Percentiles rank a stretch among this genome's conserved stretches.
These are phyloP conservation scores for Lateolabrax maculatus DNA, from an alignment of 2,797 vertebrate genomes.

Conservation along the genomic window DNA sequence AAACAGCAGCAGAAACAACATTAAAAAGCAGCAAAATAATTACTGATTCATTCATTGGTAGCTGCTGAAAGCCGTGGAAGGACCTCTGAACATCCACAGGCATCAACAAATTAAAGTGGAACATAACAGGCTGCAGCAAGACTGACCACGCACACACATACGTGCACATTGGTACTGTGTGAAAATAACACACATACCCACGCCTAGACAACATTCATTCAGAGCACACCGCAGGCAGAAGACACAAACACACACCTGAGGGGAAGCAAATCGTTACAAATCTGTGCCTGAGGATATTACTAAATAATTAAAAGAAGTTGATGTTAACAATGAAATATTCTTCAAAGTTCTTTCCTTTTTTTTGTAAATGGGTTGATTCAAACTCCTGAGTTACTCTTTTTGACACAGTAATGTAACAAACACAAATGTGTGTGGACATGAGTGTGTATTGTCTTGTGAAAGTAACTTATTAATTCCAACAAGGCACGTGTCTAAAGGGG, in stretches of 20 bases:
- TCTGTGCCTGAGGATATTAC: constrained; percentile 10
- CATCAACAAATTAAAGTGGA: constrained; percentile 45
- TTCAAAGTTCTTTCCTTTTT: background rate
- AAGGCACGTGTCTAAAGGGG: too few relatives aligned
- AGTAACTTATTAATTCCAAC: too few relatives aligned
- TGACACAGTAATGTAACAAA: background rate
- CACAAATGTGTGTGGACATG: background rate
- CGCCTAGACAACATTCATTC: background rate
- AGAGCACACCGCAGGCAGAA: background rate
- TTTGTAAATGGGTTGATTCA: background rate
- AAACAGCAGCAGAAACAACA: constrained; percentile 32
- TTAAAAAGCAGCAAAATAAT: constrained; percentile 53
- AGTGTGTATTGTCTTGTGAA: too few relatives aligned
- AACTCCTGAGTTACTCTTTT: background rate
- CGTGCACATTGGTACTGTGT: background rate
- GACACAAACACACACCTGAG: constrained; percentile 25
- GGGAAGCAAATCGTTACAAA: constrained; percentile 7
- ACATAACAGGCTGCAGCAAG: constrained; percentile 7
- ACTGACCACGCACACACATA: background rate
- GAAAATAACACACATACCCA: constrained; percentile 14
- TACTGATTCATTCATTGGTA: constrained; percentile 34
- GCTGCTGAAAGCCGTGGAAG: constrained; percentile 32
- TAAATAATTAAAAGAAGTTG: constrained; percentile 5
- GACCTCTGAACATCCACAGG: constrained; percentile 9
- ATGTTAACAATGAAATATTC: constrained; percentile 3